Evolutionary conservation across 1,140 invertebrate genomes (phyloP), one percentile per base, ranked within the genome.

Genomic region (Atopsyche davidsoni): DNA sequence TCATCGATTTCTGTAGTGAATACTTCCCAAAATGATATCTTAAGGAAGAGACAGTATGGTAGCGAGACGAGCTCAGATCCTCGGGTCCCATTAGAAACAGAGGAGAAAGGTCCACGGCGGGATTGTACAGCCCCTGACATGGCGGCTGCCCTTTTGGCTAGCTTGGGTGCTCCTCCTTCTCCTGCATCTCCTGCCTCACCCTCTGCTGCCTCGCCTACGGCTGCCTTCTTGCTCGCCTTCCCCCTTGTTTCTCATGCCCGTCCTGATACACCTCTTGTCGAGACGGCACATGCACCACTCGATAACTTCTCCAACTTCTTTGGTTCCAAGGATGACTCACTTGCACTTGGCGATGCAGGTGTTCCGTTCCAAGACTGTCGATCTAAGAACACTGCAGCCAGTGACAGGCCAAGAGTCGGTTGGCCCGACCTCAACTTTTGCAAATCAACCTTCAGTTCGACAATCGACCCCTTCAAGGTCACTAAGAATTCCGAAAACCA

Each of bases 161-260:
- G 79, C 4, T 66, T 82, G 42, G 78, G 81, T 62, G 79, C 80
- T 14, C 75, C 79, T 14, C 68, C 78, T 1, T 79, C 81, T 59
- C 81, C 79, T n/a, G 51, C 55, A 7, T 18, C 86, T 57, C 83
- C 84, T 4, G 82, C 83, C 63, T 83, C 86, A 61, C 78, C 86
- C 56, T 80, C 87, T 63, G 82, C 83, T 7, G 83, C 85, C 54
- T 87, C 85, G 14, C 85, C 85, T 9, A 87, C 84, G 7, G 85
- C 83, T 18, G 85, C 85, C 6, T 86, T 86, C 63, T 65, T 87
- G 14, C 76, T 85, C 65, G 81, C 84, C 6, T 87, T 87, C 59
- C 85, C 85, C 1, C 65, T 87, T 10, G 84, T 87, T 1, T 81
- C 79, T 2, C 67, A 68, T 50, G 72, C 71, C 51, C 64, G 72